Evolutionary conservation across 2,113 vertebrate genomes (phyloP).

Genomic region (Oophaga pumilio): DNA sequence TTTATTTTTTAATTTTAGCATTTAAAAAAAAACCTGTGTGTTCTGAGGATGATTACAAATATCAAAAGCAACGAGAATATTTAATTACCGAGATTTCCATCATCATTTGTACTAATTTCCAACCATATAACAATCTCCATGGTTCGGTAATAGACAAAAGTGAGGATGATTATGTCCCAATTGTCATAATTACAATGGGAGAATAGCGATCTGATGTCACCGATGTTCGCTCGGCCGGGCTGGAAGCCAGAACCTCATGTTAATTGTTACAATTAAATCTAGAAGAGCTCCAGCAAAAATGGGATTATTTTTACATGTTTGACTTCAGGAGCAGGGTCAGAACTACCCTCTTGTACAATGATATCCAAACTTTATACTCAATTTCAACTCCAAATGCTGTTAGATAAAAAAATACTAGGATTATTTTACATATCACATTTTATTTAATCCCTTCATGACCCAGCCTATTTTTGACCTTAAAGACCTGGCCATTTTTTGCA

Average conservation of each 20-base stretch:
- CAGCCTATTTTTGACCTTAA: no score
- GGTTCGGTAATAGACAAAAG: constrained; percentile 20
- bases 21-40: neutral
- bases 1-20: no score
- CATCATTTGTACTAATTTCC: constrained; percentile 23
- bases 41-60: neutral
- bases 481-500: no score
- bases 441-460: no score
- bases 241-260: neutral
- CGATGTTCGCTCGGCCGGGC: neutral
- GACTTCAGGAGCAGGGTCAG: neutral
- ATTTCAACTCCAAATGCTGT: neutral
- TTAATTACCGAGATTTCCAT: neutral
- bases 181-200: constrained; percentile 24
- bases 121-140: neutral
- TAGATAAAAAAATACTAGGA: neutral
- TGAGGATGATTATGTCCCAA: constrained; percentile 24
- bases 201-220: constrained; percentile 9
- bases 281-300: constrained; percentile 1
- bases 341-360: neutral
- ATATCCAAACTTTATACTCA: neutral
- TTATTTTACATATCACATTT: no score
- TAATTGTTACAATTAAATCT: constrained; percentile 39
- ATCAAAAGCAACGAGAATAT: neutral
- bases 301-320: constrained; percentile 25